Percentiles rank a stretch among this genome's conserved stretches.
Evolutionary conservation across 2,113 vertebrate species (phyloP).

Genomic region (Hystrix cristata): DNA sequence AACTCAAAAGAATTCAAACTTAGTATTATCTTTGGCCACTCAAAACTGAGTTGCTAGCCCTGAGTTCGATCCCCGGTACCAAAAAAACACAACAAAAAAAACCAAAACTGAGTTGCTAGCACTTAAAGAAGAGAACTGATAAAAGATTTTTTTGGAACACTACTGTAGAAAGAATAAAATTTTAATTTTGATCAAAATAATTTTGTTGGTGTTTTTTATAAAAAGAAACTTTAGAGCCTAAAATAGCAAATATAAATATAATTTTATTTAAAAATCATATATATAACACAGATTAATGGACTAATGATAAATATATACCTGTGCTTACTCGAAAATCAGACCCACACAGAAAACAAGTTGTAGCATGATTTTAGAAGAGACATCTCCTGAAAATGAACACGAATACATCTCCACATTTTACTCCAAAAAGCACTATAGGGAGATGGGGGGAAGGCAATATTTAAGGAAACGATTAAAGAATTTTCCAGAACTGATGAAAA

Average conservation of each 20-base stretch:
- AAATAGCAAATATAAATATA: background rate
- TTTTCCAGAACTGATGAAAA: background rate
- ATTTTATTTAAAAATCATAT: background rate
- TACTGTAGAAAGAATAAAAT: constrained; percentile 28
- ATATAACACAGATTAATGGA: background rate
- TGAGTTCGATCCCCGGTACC: too few species aligned
- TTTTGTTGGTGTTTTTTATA: background rate
- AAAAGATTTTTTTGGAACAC: background rate
- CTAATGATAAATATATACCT: background rate
- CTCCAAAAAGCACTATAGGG: background rate
- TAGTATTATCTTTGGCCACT: constrained; percentile 1
- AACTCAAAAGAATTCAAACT: background rate
- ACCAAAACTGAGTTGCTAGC: background rate
- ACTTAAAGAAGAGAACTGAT: constrained; percentile 41
- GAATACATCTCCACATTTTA: background rate
- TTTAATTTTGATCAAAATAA: constrained; percentile 52
- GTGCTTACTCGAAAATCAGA: background rate
- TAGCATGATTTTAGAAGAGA: background rate
- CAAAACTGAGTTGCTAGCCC: background rate
- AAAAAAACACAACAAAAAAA: too few species aligned
- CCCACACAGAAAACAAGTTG: background rate
- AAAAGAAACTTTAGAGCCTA: background rate
- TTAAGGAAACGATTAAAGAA: background rate
- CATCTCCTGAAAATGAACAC: background rate
- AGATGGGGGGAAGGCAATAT: background rate